Percentiles rank a stretch among this genome's conserved stretches.
phyloP scores from a whole-genome alignment of 2,113 vertebrate genomes.

The Pseudorectes ferrugineus region DNA sequence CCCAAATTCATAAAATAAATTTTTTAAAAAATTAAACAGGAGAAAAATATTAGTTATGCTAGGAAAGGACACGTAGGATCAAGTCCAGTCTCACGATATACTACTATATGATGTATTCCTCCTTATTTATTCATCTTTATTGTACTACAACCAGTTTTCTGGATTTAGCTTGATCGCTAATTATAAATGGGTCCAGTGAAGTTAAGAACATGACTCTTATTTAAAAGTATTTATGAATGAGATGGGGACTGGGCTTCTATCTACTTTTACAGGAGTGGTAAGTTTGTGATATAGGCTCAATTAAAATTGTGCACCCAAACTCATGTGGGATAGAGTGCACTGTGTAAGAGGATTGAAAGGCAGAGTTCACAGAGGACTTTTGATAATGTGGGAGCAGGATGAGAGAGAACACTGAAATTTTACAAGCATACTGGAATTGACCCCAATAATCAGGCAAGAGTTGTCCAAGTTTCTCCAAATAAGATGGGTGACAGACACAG shows the following conservation, averaged over 20 bases:
- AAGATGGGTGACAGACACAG: slow-evolving; percentile 10
- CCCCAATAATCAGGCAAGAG: background rate
- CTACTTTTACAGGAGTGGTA: background rate
- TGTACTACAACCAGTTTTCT: background rate
- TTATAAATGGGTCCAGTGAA: background rate
- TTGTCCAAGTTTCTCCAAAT: slow-evolving; percentile 8
- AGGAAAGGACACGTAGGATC: background rate
- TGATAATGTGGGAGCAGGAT: background rate
- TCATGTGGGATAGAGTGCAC: background rate
- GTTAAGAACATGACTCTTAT: background rate
- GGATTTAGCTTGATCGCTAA: background rate
- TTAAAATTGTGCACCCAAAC: background rate
- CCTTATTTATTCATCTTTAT: background rate
- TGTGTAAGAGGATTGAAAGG: background rate
- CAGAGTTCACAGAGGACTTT: background rate
- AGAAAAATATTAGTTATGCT: background rate
- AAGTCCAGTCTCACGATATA: background rate
- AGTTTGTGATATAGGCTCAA: background rate
- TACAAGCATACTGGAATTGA: background rate
- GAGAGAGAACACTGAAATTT: background rate
- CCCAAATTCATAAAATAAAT: background rate
- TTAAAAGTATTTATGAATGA: background rate
- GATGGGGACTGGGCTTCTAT: background rate
- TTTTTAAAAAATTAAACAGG: background rate
- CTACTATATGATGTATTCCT: background rate